Conservation (phyloP, 2,888 invertebrate genomes). For the Brenthis hecate region DNA sequence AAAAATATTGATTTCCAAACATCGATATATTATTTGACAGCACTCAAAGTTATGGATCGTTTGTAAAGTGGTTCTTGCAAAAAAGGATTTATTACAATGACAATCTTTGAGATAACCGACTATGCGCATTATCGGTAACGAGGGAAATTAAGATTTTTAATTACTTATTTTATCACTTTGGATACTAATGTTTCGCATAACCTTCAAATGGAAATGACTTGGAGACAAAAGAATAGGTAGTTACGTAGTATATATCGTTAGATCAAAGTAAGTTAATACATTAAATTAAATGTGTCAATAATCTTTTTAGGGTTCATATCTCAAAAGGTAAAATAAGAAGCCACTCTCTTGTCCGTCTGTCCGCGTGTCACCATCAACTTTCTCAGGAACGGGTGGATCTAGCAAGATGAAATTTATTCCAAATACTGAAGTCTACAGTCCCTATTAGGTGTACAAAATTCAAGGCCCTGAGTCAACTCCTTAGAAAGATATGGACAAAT, state of each 20-base stretch:
- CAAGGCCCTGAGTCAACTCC: too few relatives aligned
- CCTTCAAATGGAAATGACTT: not conserved
- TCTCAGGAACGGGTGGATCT: too few relatives aligned
- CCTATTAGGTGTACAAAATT: too few relatives aligned
- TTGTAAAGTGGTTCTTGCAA: slow-evolving; percentile 31
- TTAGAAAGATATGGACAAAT: too few relatives aligned
- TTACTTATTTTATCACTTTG: slow-evolving; percentile 60
- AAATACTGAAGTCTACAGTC: too few relatives aligned
- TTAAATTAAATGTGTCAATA: too few relatives aligned
- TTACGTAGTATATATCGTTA: not conserved
- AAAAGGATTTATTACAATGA: slow-evolving; percentile 36
- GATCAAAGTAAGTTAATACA: too few relatives aligned
- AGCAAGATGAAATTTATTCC: too few relatives aligned
- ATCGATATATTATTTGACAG: slow-evolving; percentile 31
- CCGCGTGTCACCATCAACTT: too few relatives aligned
- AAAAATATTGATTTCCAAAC: slow-evolving; percentile 18
- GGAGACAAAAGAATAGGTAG: not conserved
- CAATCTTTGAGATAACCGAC: slow-evolving; percentile 51
- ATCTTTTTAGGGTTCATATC: too few relatives aligned
- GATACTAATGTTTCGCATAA: slow-evolving; percentile 53
- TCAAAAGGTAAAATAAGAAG: too few relatives aligned
- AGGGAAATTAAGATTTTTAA: slow-evolving; percentile 60
- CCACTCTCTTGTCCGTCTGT: too few relatives aligned
- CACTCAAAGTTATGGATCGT: slow-evolving; percentile 26
- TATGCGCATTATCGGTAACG: slow-evolving; percentile 56